phyloP scores from a whole-genome alignment of 2,113 vertebrate genomes.

The Clarias magur region DNA sequence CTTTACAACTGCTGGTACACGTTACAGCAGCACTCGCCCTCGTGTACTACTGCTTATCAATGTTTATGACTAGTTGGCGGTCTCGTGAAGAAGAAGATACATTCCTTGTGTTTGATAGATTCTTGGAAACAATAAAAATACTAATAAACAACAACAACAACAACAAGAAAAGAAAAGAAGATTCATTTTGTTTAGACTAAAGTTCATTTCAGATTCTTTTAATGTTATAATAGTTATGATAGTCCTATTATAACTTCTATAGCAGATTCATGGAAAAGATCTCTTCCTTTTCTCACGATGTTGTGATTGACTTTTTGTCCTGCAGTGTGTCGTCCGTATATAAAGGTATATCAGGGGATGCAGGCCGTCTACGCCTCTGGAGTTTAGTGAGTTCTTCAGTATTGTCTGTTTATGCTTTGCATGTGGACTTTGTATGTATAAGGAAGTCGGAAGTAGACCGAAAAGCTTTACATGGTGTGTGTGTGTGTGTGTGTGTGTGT shows the following conservation, averaged over 20 bases:
- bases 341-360: conserved; percentile 95
- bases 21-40: no score
- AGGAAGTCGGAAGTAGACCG: not conserved
- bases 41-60: not conserved
- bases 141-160: not conserved
- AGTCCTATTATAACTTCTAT: not conserved
- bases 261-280: not conserved
- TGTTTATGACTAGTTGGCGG: not conserved
- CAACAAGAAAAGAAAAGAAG: no score
- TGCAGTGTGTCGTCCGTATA: conserved; percentile 85
- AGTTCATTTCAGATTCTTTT: not conserved
- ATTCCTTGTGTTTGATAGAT: not conserved
- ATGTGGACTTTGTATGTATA: not conserved
- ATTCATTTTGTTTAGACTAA: not conserved
- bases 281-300: not conserved
- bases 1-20: no score
- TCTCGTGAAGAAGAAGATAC: not conserved
- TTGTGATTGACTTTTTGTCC: conserved; percentile 38
- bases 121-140: no score
- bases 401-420: not conserved
- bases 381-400: conserved; percentile 83
- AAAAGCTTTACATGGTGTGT: not conserved
- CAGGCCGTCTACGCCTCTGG: conserved; percentile 91
- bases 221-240: not conserved
- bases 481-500: not conserved